A percentile compares a stretch with the other conserved stretches of the same genome.
Conservation (phyloP, 92 coral and sea anemone species). For the Phenganax stokvisi region DNA sequence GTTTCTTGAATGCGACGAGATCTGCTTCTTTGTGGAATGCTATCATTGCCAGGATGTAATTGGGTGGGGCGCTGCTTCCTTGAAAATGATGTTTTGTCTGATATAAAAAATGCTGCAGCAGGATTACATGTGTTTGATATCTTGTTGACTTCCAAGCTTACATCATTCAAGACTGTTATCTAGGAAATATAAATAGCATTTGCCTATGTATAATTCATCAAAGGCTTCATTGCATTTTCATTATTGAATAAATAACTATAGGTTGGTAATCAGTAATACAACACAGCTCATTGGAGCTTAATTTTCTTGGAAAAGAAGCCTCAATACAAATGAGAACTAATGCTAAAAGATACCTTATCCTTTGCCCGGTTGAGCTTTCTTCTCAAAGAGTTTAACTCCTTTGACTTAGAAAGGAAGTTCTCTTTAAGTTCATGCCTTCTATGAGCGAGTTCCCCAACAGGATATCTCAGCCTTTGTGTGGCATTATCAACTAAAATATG, state of each 20-base stretch:
- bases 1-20: slow-evolving; percentile 34
- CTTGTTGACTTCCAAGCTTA: background rate
- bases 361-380: background rate
- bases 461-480: background rate
- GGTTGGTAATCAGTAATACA: background rate
- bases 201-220: background rate
- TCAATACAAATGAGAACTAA: background rate
- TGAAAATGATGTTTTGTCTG: slow-evolving; percentile 25
- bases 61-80: slow-evolving; percentile 25
- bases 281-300: background rate
- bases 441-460: background rate
- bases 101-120: slow-evolving; percentile 22
- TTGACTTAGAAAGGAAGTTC: background rate
- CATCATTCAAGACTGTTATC: background rate
- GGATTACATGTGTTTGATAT: background rate
- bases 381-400: background rate
- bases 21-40: slow-evolving; percentile 25
- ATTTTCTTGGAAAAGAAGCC: background rate
- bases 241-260: too few relatives aligned
- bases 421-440: background rate
- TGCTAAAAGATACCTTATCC: background rate
- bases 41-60: background rate
- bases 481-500: background rate
- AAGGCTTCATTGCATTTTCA: too few relatives aligned
- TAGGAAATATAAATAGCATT: background rate